These are phyloP conservation scores for Hyperoodon ampullatus DNA, from an alignment of 2,113 vertebrate genomes.

Conservation along the genomic window DNA sequence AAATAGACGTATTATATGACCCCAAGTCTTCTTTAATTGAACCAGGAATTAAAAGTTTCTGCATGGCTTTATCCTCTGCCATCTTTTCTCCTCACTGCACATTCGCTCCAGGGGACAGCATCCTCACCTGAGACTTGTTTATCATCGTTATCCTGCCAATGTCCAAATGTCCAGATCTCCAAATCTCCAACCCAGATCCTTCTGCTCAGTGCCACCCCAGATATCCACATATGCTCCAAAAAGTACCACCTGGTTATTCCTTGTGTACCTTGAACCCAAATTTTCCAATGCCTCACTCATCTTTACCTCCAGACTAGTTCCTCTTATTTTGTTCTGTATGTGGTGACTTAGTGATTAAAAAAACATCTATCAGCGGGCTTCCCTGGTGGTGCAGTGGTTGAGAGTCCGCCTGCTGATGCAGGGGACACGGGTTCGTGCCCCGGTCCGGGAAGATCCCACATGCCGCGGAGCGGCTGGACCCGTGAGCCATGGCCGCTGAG, in stretches of 20 bases:
- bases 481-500: no score
- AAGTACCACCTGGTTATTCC: no score
- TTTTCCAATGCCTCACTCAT: neutral
- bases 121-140: neutral
- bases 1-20: neutral
- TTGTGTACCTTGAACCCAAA: neutral
- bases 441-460: no score
- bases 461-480: no score
- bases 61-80: neutral
- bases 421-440: no score
- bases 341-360: neutral
- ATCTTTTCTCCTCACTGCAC: neutral
- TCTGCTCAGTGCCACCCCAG: neutral
- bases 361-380: no score
- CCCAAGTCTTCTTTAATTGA: neutral
- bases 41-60: neutral
- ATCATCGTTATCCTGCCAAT: accelerated
- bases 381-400: no score
- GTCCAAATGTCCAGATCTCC: neutral
- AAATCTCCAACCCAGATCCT: neutral
- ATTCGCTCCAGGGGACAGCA: neutral
- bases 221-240: neutral
- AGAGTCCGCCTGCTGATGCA: no score
- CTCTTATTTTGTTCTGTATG: neutral
- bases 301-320: neutral